phyloP scores from a whole-genome alignment of 2,888 invertebrate genomes.

The Dryobotodes eremita region DNA sequence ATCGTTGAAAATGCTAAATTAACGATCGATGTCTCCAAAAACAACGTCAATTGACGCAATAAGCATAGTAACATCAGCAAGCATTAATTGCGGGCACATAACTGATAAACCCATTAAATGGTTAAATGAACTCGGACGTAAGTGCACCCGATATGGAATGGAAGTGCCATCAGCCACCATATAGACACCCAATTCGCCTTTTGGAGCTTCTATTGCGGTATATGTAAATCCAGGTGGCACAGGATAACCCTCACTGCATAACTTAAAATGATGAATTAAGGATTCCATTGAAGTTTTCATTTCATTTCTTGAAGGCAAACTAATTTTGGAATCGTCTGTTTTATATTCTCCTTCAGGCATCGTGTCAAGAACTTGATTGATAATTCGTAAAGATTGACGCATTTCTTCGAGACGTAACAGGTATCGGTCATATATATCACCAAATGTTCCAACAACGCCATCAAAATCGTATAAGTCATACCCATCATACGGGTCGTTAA shows the following conservation, averaged over 20 bases:
- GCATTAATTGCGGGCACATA: constrained; percentile 91
- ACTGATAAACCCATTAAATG: constrained; percentile 92
- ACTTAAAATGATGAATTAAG: constrained; percentile 97
- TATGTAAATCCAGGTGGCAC: constrained; percentile 97
- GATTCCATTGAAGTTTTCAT: constrained; percentile 98
- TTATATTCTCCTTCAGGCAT: constrained; percentile 95
- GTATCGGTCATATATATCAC: constrained; percentile 96
- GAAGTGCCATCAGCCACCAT: constrained; percentile 96
- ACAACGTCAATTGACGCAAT: constrained; percentile 93
- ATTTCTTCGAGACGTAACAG: constrained; percentile 93
- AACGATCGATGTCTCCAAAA: constrained; percentile 92
- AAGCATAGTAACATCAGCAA: constrained; percentile 95
- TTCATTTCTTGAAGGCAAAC: constrained; percentile 93
- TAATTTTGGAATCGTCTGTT: constrained; percentile 95
- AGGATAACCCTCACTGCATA: constrained; percentile 94
- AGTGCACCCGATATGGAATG: constrained; percentile 93
- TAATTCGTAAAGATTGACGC: constrained; percentile 94
- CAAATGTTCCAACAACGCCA: constrained; percentile 94
- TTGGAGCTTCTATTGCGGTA: constrained; percentile 95
- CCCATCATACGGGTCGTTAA: constrained; percentile 95
- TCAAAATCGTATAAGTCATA: constrained; percentile 96
- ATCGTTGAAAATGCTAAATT: constrained; percentile 50
- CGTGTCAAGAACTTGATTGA: constrained; percentile 95
- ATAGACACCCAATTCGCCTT: constrained; percentile 96
- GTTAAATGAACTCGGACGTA: constrained; percentile 91